Evolutionary conservation across 2,888 invertebrate genomes (phyloP), one percentile per base, ranked within the genome.

Genomic region (Allophyes oxyacanthae): DNA sequence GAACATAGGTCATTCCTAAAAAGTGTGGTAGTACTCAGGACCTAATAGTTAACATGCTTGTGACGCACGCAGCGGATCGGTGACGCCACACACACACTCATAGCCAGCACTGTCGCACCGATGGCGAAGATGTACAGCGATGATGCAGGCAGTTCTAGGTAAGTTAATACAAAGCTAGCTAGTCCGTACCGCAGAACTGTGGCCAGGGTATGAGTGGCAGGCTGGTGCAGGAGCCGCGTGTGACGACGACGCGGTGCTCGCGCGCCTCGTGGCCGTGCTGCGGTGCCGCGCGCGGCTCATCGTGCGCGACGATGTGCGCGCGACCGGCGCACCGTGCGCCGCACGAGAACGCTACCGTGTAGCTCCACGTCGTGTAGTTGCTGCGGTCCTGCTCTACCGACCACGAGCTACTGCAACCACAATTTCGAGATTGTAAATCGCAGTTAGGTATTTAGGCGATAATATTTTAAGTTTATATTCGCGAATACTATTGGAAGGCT

Each of bases 291-390:
- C 51, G 41, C 43, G 52, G 56, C 56, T 63, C 74, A 55, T 56
- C 70, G 46, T 72, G 73, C 43, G 75, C 74, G 15, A 28, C 53
- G 57, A 83, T 77, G 15, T 1, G 1, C 9, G 75, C 85, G 45
- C 60, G 68, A 8, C 87, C 88, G 8, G 20, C 6, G 77, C 88
- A 87, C 15, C 82, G 81, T 68, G 72, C 55, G 13, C 87, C 87
- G 75, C 89, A 89, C 67, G 49, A 13, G 79, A 80, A 86, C 44
- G 56, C 2, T 76, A 86, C 86, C 30, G 54, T 53, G 77, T 88
- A 88, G 28, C 72, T 74, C 89, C 89, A 88, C 62, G 69, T 77
- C 40, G 87, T 79, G 77, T 81, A 81, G 81, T 90, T 87, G 72
- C 81, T 77, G 58, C 64, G 53, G 71, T 90, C 88, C 38, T 80